Base-by-base conservation (phyloP, 1,140 invertebrate genomes). In the Cataglyphis hispanica region DNA sequence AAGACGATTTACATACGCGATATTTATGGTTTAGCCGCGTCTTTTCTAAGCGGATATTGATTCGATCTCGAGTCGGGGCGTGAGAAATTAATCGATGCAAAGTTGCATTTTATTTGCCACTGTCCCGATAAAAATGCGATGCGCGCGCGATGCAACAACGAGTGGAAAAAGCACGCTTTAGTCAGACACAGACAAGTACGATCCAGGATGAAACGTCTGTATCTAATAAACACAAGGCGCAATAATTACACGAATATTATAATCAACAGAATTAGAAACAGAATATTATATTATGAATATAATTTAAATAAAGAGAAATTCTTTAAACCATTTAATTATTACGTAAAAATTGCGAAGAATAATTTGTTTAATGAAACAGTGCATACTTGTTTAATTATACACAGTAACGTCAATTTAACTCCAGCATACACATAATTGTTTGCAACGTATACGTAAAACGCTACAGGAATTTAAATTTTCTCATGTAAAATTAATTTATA, bases 11-110 rank as follows among this genome's bases (percentile, higher is more conserved):
- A 25, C 19, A 37, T 7, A 37, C 13, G 8, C 25, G 78, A 72
- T 46, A 40, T 81, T 81, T 81, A 67, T 53, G 13, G 31, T 56
- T 69, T 37, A n/a, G 25, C 11, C 6, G 25, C 13, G 7, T 2
- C 19, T 16, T 46, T 58, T 31, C 53, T 50, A 34, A 83, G 61
- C 37, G 67, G 13, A 72, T 4, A 11, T 83, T 83, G 60, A 83
- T 74, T 72, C 43, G 25, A 83, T 83, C 34, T 25, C 34, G 31
- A 58, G n/a, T 74, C 25, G 70, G 31, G 5, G 5, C 50, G 50
- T 22, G 31, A 40, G 25, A 27, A 43, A 60, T 72, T 74, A 58
- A 25, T 13, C 37, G 16, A n/a, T 46, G 50, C 19, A 43, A 37
- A 72, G 60, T 37, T 34, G 10, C n/a, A 72, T 60, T 69, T 7